A percentile compares a stretch with the other conserved stretches of the same genome.
Evolutionary conservation across 2,113 vertebrate species (phyloP).

Genomic region (Spheniscus mendiculus): DNA sequence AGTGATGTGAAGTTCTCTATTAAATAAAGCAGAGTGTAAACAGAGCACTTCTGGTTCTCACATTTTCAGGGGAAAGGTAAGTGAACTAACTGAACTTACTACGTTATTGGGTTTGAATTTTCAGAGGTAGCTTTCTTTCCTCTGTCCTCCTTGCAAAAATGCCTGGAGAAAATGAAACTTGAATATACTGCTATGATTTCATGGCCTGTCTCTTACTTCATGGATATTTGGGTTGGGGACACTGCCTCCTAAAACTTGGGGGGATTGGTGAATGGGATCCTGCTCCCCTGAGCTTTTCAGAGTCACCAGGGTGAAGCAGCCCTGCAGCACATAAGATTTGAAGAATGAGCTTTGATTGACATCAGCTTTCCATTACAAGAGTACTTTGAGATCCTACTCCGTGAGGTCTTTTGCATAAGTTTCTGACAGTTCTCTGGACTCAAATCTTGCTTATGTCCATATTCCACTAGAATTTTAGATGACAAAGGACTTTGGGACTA

Average conservation of each 20-base stretch:
- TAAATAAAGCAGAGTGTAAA: background rate
- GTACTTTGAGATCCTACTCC: background rate
- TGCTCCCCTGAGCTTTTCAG: background rate
- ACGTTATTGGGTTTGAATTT: background rate
- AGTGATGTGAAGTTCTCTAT: background rate
- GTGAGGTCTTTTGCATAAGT: background rate
- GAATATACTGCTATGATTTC: background rate
- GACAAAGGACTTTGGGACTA: background rate
- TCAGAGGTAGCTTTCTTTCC: background rate
- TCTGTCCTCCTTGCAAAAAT: background rate
- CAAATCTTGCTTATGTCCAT: background rate
- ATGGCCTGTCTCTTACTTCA: background rate
- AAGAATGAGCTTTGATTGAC: background rate
- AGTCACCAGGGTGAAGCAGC: background rate
- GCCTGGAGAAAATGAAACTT: background rate
- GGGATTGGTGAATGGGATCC: background rate
- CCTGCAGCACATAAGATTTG: background rate
- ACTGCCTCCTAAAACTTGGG: background rate
- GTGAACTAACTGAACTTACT: background rate
- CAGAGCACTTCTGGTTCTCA: background rate
- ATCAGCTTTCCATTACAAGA: background rate
- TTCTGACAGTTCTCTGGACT: background rate
- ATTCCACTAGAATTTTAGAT: background rate
- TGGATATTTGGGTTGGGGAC: background rate
- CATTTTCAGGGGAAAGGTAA: background rate